Evolutionary conservation across 2,888 invertebrate genomes (phyloP), one percentile per base, ranked within the genome.

Genomic region (Leptura quadrifasciata): DNA sequence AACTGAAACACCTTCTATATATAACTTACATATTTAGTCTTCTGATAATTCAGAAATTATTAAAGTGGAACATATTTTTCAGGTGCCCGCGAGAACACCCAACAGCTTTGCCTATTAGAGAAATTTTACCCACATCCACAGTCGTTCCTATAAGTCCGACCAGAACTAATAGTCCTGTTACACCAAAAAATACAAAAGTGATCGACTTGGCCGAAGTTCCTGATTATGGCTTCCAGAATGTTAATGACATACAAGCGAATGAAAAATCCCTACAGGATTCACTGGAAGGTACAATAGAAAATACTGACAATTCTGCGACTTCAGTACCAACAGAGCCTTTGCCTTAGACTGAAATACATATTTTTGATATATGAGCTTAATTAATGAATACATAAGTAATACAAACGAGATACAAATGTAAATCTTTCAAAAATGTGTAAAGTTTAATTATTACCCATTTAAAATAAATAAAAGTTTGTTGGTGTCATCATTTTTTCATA

Each of bases 81-180:
- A 76, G 76, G n/a, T 81, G 80, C 55, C 69, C 76, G 64, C 20
- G 57, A 31, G 72, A 76, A 21, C 20, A 69, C 24, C 63, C 76
- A n/a, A 65, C 77, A 52, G 35, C 68, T 20, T 18, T 81, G 15
- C 47, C 76, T 2, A 81, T 82, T 39, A 72, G 80, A 75, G 78
- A 79, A 74, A 80, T 81, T 69, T 52, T 82, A 10, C 81, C 82
- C 2, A 82, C 82, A 4, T 77, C 80, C 2, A 82, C 80, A 10
- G 74, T 80, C 12, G 67, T 54, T 10, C 24, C 18, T 35, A 65
- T 65, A 18, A 20, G 15, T 15, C 21, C 65, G 15, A 52, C 39
- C 15, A 15, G 47, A 20, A 47, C 21, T 18, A 15, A 1, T 52
- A 15, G 8, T 47, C 47, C 47, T 0, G 47, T 47, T 12, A 52